Evolutionary conservation across 1,140 invertebrate species (phyloP), one percentile per base, ranked within the genome.

Genomic region (Drosophila pseudoananassae): DNA sequence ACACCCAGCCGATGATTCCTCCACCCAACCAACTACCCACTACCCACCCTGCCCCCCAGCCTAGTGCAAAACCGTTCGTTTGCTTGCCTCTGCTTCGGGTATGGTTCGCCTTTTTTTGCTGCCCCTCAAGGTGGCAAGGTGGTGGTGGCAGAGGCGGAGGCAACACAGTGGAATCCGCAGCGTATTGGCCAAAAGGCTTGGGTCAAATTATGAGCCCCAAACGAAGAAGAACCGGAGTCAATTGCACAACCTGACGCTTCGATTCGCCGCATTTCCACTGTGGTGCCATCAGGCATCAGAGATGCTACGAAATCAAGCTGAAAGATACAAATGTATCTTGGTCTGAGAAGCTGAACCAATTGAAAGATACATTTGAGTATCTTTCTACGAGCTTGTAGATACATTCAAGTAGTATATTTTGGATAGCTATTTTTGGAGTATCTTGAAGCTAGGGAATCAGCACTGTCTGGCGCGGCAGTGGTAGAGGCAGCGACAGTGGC

Each of bases 161-260:
- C 36, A 43, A 29, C 60, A 87, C 82, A 82, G 83, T 85, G 64
- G 73, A 87, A 45, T 73, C 64, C 64, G 64, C 72, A 55, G 27
- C 57, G 47, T 77, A 66, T 78, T 81, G 82, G 73, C 76, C 76
- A 68, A 65, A 69, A 56, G 59, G 56, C 64, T 76, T 75, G 78
- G 82, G 78, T 78, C 82, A 78, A 88, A 76, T 82, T 88, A 87
- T 87, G 70, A 78, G 73, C 61, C 61, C 56, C 53, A 51, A 52
- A 60, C 60, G 33, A 53, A 59, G 33, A 53, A 59, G 40, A 60
- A 56, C 33, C 57, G 38, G 40, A 84, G 78, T 88, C 83, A 82
- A 82, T 88, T 78, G 74, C 71, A 69, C 63, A 56, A 65, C 55
- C 83, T 76, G 80, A 76, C 82, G 83, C 59, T 64, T 66, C 59